A percentile compares a stretch with the other conserved stretches of the same genome.
Conservation (phyloP, 2,797 vertebrate genomes). For the Acanthopagrus latus region DNA sequence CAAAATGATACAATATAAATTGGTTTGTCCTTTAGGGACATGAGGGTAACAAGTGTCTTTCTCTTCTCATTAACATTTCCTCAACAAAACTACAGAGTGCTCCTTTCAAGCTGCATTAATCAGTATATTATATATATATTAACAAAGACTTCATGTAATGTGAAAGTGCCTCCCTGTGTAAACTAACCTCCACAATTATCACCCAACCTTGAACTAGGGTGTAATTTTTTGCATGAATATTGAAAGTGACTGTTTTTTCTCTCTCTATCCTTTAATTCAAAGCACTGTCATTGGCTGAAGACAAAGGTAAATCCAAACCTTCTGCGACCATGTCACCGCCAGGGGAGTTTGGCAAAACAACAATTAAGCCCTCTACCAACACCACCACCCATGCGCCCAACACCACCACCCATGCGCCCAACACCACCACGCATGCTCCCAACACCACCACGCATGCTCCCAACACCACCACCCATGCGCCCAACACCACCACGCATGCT, state of each 20-base stretch:
- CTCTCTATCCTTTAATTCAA: constrained; percentile 27
- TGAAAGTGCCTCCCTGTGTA: background rate
- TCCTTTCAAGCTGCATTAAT: background rate
- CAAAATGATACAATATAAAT: too few species aligned
- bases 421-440: fast-evolving
- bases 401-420: background rate
- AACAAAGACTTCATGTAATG: background rate
- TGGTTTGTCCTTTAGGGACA: too few species aligned
- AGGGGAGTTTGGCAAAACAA: constrained; percentile 19
- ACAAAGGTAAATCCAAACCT: background rate
- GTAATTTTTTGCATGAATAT: too few species aligned
- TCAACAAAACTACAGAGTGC: too few species aligned
- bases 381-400: background rate
- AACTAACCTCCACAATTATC: too few species aligned
- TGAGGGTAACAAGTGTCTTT: too few species aligned
- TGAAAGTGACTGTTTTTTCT: background rate
- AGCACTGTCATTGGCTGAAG: constrained; percentile 60
- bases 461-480: background rate
- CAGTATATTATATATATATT: background rate
- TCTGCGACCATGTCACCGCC: constrained; percentile 49
- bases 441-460: background rate
- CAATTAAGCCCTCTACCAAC: fast-evolving
- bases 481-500: fast-evolving
- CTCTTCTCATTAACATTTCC: too few species aligned
- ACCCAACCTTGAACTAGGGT: too few species aligned